These are phyloP conservation scores for Conchocele bisecta DNA, from an alignment of 2,888 invertebrate genomes.

Conservation along the genomic window DNA sequence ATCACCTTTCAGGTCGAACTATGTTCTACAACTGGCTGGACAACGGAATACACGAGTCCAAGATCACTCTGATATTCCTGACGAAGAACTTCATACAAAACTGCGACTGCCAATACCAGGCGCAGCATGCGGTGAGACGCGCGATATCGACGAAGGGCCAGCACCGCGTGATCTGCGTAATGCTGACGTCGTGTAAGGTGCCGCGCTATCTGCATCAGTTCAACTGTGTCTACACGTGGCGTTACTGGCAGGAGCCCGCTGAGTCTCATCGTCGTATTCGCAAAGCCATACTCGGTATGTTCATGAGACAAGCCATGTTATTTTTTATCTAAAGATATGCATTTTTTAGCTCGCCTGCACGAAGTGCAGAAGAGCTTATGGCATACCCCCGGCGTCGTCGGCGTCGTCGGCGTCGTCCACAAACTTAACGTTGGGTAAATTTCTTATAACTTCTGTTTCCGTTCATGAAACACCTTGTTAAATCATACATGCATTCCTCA, in stretches of 20 bases:
- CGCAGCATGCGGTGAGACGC: constrained; percentile 26
- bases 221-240: constrained; percentile 45
- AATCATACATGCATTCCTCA: no score
- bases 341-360: no score
- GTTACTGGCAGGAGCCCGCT: constrained; percentile 4
- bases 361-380: no score
- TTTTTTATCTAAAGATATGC: no score
- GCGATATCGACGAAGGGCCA: constrained; percentile 40
- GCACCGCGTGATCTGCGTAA: constrained; percentile 38
- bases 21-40: constrained; percentile 27
- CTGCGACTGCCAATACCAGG: constrained; percentile 22
- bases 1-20: constrained; percentile 14
- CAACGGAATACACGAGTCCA: constrained; percentile 37
- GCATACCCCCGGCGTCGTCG: no score
- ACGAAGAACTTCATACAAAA: constrained; percentile 38
- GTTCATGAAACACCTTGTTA: no score
- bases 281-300: constrained; percentile 39
- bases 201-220: constrained; percentile 37
- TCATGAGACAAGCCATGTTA: constrained; percentile 20
- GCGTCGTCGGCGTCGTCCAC: no score
- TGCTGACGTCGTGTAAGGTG: constrained; percentile 44
- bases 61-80: constrained; percentile 40
- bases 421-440: no score
- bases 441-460: no score
- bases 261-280: constrained; percentile 13